phyloP scores from a whole-genome alignment of 2,888 invertebrate species.

The Eucriotettix oculatus region DNA sequence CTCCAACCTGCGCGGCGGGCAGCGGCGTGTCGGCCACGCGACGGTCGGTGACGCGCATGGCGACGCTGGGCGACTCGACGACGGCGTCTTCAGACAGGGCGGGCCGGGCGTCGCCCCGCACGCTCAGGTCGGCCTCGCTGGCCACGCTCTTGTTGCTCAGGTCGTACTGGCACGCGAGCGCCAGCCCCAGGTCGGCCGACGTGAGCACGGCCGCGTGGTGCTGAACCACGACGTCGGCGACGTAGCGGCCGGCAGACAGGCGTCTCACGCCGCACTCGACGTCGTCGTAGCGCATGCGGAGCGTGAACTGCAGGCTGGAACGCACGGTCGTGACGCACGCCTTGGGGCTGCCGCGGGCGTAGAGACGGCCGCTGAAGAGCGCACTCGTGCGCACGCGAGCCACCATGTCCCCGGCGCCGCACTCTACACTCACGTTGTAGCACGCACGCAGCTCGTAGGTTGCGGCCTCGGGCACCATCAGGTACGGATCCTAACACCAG shows the following conservation, averaged over 20 bases:
- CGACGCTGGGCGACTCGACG: constrained; percentile 87
- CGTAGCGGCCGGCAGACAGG: constrained; percentile 69
- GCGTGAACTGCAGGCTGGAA: constrained; percentile 74
- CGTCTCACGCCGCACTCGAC: constrained; percentile 85
- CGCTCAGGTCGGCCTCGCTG: constrained; percentile 79
- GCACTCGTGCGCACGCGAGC: constrained; percentile 83
- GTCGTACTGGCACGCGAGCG: constrained; percentile 88
- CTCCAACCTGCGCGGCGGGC: constrained; percentile 80
- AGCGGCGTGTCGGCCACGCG: constrained; percentile 69
- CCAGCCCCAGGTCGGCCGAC: constrained; percentile 80
- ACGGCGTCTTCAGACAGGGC: constrained; percentile 79
- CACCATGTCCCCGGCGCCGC: constrained; percentile 82
- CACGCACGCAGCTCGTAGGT: constrained; percentile 86
- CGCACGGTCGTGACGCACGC: constrained; percentile 81
- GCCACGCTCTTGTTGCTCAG: constrained; percentile 86
- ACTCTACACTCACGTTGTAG: constrained; percentile 88
- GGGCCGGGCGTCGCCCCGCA: constrained; percentile 73
- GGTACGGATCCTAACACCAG: constrained; percentile 54
- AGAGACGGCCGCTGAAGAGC: constrained; percentile 85
- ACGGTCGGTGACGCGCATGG: constrained; percentile 81
- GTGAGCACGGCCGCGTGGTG: constrained; percentile 93
- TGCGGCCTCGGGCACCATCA: constrained; percentile 79
- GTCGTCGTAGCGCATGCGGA: constrained; percentile 83
- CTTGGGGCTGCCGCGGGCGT: constrained; percentile 86
- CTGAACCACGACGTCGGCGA: constrained; percentile 87